Conservation (phyloP, 2,888 invertebrate genomes). For the Phragmatobia fuliginosa region DNA sequence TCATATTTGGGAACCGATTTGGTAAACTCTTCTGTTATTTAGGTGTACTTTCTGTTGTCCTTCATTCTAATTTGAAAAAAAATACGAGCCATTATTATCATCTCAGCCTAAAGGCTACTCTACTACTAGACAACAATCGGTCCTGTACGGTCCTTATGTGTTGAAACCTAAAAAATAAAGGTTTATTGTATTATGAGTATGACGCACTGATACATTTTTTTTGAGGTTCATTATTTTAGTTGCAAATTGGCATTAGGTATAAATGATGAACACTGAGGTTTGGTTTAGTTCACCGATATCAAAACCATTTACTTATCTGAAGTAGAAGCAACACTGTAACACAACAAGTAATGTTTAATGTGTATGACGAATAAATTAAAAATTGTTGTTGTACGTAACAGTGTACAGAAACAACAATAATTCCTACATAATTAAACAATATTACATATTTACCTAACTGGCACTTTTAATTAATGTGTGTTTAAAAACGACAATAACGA, state of each 20-base stretch:
- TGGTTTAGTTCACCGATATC: background rate
- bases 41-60: background rate
- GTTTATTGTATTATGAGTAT: too few relatives aligned
- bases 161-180: too few relatives aligned
- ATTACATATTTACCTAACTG: background rate
- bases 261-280: background rate
- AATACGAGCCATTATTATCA: background rate
- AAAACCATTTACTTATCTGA: background rate
- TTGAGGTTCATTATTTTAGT: background rate
- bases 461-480: constrained; percentile 46
- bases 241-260: background rate
- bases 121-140: too few relatives aligned
- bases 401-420: background rate
- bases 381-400: background rate
- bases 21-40: background rate
- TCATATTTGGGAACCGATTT: background rate
- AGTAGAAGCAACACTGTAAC: too few relatives aligned
- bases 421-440: background rate
- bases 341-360: background rate
- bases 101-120: too few relatives aligned
- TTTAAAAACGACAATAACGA: constrained; percentile 64
- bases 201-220: background rate
- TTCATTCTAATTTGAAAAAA: background rate
- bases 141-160: too few relatives aligned
- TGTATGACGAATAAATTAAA: background rate